These are phyloP conservation scores for Scolanthus callimorphus DNA, from an alignment of 92 coral and sea anemone species.

Conservation along the genomic window DNA sequence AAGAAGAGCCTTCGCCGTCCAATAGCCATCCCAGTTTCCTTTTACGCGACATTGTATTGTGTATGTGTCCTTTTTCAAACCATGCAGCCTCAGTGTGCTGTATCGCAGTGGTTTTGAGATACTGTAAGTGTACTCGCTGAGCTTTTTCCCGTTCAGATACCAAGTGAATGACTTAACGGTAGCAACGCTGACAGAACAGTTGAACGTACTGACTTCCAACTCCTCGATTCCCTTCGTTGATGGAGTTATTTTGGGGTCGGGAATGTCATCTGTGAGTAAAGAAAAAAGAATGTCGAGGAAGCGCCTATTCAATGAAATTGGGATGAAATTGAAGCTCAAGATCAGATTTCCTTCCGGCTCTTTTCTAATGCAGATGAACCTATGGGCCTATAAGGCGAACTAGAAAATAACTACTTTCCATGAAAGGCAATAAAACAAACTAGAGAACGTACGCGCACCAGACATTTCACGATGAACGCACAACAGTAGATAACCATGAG, in stretches of 20 bases:
- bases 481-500: too few relatives aligned
- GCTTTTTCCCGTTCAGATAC: slow-evolving; percentile 7
- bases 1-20: slow-evolving; percentile 23
- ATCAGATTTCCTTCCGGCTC: too few relatives aligned
- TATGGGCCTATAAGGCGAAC: too few relatives aligned
- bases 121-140: neutral
- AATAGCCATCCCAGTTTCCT: slow-evolving; percentile 43
- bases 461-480: too few relatives aligned
- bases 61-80: neutral
- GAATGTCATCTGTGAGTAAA: slow-evolving; percentile 6
- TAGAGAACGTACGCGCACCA: too few relatives aligned
- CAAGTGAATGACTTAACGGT: slow-evolving; percentile 12
- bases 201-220: neutral
- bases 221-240: neutral
- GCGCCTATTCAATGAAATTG: too few relatives aligned
- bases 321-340: too few relatives aligned
- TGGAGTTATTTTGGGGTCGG: slow-evolving; percentile 12
- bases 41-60: slow-evolving; percentile 43
- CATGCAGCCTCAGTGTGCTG: slow-evolving; percentile 9
- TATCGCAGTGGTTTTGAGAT: slow-evolving; percentile 1
- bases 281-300: neutral
- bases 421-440: too few relatives aligned
- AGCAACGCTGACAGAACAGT: slow-evolving; percentile 1
- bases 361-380: too few relatives aligned
- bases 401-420: too few relatives aligned